These are phyloP conservation scores for Cyprinodon diabolis DNA, from an alignment of 2,797 vertebrate species.

Conservation along the genomic window DNA sequence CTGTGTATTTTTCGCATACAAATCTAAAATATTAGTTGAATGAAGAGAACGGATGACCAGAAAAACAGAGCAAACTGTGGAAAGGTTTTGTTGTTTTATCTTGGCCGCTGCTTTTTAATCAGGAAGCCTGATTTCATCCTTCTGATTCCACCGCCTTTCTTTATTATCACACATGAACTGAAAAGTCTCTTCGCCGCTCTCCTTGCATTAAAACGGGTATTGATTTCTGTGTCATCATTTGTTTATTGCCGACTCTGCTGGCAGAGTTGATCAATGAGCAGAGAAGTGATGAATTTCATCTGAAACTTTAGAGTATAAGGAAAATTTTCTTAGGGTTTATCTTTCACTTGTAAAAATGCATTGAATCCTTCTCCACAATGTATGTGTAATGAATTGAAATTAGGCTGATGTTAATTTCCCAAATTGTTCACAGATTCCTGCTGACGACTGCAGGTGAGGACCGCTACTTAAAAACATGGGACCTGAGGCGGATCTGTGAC, in stretches of 20 bases:
- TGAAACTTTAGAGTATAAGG: slow-evolving; percentile 4
- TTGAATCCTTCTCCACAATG: not conserved
- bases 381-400: not conserved
- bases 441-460: slow-evolving; percentile 90
- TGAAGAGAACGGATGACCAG: slow-evolving; percentile 4
- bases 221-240: slow-evolving; percentile 25
- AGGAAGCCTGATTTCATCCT: slow-evolving; percentile 6
- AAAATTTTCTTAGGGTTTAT: slow-evolving; percentile 4
- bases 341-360: not conserved
- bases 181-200: slow-evolving; percentile 10
- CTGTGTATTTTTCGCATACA: not conserved
- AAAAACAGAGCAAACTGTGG: not conserved
- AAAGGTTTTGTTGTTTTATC: not conserved
- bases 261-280: slow-evolving; percentile 28
- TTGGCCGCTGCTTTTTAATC: slow-evolving; percentile 59
- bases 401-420: not conserved
- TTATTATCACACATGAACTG: slow-evolving; percentile 1
- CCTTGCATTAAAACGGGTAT: slow-evolving; percentile 7
- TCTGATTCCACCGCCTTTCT: slow-evolving; percentile 15
- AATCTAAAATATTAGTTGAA: not conserved
- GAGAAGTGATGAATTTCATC: slow-evolving; percentile 5
- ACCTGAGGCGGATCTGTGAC: slow-evolving; percentile 83
- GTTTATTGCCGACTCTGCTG: slow-evolving; percentile 15
- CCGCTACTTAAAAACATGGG: slow-evolving; percentile 92
- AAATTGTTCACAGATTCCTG: slow-evolving; percentile 79